Evolutionary conservation across 2,888 invertebrate genomes (phyloP), one percentile per base, ranked within the genome.

Genomic region (Osedax frankpressi): DNA sequence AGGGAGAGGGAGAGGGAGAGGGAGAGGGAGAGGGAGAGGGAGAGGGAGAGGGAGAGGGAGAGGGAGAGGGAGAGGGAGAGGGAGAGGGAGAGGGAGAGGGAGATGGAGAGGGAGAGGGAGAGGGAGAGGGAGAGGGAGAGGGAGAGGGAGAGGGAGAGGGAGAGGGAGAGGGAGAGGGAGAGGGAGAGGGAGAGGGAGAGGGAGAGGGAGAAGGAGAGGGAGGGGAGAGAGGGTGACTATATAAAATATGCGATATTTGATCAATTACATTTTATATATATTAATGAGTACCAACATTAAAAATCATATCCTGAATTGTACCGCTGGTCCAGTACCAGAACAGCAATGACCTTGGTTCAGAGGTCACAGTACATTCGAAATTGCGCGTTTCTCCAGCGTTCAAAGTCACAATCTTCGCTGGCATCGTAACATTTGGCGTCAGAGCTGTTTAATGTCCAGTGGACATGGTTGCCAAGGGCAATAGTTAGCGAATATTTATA

Each of bases 41-140:
- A 62, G 44, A 69, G 67, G 73, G 70, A 27, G 69, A 73, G 73
- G 62, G 68, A 59, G 62, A 63, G 62, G 6, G 24, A n/a, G 70
- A n/a, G 3, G 29, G 14, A 74, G 27, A 30, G 71, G 71, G 71
- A 27, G 60, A 74, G 71, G 73, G 65, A 28, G 28, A 71, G 67
- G 44, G 30, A 71, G 70, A 75, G 71, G 30, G 30, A 73, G 75
- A 60, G 30, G 71, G 71, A 75, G 65, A 26, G 71, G 73, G 75
- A 69, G 28, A 75, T 73, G 73, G 44, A 28, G 73, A 3, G 27
- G 68, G 3, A 67, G n/a, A n/a, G n/a, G n/a, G n/a, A n/a, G n/a
- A n/a, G n/a, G n/a, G n/a, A n/a, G n/a, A n/a, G n/a, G 70, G 30
- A 73, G 72, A 73, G 70, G 30, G 73, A 69, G 73, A 62, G 30